Evolutionary conservation across 2,888 invertebrate genomes (phyloP).

Genomic region (Tenthredo livida): DNA sequence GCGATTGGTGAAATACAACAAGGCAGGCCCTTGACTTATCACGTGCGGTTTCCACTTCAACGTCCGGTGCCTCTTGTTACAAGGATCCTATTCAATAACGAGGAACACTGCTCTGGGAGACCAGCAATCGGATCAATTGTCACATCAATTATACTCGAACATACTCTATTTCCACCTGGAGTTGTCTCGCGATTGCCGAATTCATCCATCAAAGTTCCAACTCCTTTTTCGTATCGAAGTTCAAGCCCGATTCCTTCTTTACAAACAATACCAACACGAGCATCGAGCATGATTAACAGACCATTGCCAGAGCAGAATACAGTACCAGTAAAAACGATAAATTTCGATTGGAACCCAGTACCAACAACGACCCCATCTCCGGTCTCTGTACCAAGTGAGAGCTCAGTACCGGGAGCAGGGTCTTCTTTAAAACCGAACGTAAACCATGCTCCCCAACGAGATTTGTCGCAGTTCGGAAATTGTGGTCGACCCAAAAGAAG

Average conservation of each 20-base stretch:
- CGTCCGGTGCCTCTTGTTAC: slow-evolving; percentile 70
- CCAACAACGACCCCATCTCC: background rate
- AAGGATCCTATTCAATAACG: slow-evolving; percentile 68
- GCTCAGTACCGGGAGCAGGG: background rate
- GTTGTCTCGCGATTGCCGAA: slow-evolving; percentile 53
- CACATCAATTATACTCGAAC: slow-evolving; percentile 74
- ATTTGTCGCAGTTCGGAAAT: background rate
- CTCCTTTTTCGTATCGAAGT: background rate
- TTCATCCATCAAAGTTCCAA: background rate
- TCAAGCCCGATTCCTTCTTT: background rate
- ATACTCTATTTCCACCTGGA: slow-evolving; percentile 72
- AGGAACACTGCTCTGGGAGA: slow-evolving; percentile 67
- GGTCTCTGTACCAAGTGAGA: background rate
- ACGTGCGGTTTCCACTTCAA: slow-evolving; percentile 70
- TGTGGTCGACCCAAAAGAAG: slow-evolving; percentile 62
- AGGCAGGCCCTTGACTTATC: slow-evolving; percentile 69
- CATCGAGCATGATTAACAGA: background rate
- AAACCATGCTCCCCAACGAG: background rate
- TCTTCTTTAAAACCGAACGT: background rate
- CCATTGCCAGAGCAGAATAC: background rate
- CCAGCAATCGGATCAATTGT: slow-evolving; percentile 68
- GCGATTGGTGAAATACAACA: slow-evolving; percentile 65
- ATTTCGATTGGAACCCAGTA: background rate
- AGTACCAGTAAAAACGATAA: background rate
- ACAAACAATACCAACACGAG: background rate